Base-by-base conservation (phyloP, 1,140 invertebrate genomes). In the Himalopsyche phryganea region DNA sequence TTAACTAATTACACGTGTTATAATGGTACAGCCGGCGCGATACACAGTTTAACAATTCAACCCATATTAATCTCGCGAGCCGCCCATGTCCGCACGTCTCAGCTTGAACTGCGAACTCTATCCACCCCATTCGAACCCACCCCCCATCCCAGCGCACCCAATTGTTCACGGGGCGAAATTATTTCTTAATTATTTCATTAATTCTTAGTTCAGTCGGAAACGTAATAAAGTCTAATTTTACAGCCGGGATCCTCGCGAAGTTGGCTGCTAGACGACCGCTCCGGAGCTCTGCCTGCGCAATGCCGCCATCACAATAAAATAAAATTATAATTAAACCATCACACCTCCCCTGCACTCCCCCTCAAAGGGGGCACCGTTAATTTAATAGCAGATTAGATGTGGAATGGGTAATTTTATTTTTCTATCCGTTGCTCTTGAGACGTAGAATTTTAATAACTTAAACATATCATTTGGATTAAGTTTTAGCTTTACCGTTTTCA, bases 121-220 rank as follows among this genome's bases (percentile, higher is more conserved):
- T 14, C 48, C 13, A 5, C 23, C 38, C 38, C 46, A 38, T 50
- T 1, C 20, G 11, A 7, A 33, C 45, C 36, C 54, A 23, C 54
- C n/a, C 1, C 23, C 42, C 52, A 13, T 11, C 36, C 14, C 48
- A 32, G 19, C 50, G n/a, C 49, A 28, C 40, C 48, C 40, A 10
- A 46, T 51, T 47, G 49, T 58, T 58, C 49, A 9, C 23, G 23
- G 23, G 23, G 23, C 23, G 23, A 28, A 28, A 28, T 28, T 64
- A 64, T 60, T 64, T 58, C 61, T 64, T 64, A 64, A 64, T 64
- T 64, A 64, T 64, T 64, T 64, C 61, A 64, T 64, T 64, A 64
- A 64, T 64, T 60, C 61, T 60, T 60, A 57, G 53, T 60, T 60
- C 61, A 60, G 52, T 54, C 19, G 61, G 56, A 57, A 58, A 53